phyloP scores from a whole-genome alignment of 2,113 vertebrate genomes.

The Ceuthmochares aereus region DNA sequence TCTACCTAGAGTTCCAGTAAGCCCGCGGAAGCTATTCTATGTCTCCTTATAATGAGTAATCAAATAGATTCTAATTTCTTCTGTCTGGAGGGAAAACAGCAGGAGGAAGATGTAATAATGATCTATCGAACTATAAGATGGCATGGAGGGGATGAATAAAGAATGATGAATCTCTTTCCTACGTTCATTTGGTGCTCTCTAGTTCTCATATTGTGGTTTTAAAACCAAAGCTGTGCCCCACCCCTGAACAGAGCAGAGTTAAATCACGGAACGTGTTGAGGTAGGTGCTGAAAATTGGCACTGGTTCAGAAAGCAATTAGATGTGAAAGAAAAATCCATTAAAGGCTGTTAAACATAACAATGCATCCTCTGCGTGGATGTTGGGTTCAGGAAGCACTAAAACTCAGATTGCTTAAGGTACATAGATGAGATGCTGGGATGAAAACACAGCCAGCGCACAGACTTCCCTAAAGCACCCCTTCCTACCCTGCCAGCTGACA shows the following conservation, averaged over 20 bases:
- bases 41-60: conserved; percentile 45
- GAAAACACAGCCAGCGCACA: not conserved
- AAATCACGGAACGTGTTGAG: conserved; percentile 1
- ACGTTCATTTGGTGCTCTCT: conserved; percentile 22
- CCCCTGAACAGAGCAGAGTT: not conserved
- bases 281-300: conserved; percentile 55
- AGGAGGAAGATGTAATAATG: conserved; percentile 46
- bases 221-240: conserved; percentile 39
- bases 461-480: not conserved
- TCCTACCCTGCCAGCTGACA: not conserved
- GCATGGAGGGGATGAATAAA: conserved; percentile 41
- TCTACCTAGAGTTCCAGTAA: conserved; percentile 38
- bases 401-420: conserved; percentile 11
- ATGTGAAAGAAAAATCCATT: conserved; percentile 57
- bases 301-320: conserved; percentile 64
- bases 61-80: conserved; percentile 27
- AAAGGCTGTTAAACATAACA: conserved; percentile 66
- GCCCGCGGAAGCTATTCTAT: conserved; percentile 5
- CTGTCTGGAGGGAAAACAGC: conserved; percentile 34
- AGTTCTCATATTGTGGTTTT: conserved; percentile 4
- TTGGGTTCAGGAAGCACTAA: conserved; percentile 58
- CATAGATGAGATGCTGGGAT: not conserved
- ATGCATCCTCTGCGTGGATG: conserved; percentile 57
- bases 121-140: conserved; percentile 33
- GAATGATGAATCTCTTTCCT: conserved; percentile 36